A percentile compares a stretch with the other conserved stretches of the same genome.
These are phyloP conservation scores for Aramus guarauna DNA, from an alignment of 2,113 vertebrate species.

Conservation along the genomic window DNA sequence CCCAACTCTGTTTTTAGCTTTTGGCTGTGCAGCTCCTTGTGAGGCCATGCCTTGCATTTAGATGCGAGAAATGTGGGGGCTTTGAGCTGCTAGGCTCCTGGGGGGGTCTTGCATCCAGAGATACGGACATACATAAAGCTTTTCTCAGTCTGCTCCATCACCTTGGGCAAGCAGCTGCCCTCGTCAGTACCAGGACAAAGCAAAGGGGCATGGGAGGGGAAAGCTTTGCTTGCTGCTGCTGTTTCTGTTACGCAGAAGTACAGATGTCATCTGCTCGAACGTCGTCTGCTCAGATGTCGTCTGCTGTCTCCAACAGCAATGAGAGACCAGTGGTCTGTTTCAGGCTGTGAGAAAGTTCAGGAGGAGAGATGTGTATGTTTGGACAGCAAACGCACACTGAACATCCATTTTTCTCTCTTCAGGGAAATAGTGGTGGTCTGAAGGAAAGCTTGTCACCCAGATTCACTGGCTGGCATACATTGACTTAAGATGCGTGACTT, in stretches of 20 bases:
- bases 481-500: neutral
- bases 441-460: neutral
- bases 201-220: neutral
- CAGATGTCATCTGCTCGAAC: neutral
- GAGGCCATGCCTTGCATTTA: neutral
- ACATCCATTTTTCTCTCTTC: neutral
- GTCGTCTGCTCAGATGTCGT: neutral
- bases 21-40: neutral
- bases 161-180: neutral
- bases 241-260: neutral
- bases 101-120: accelerated
- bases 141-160: neutral
- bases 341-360: neutral
- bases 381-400: neutral
- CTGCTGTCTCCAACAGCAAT: neutral
- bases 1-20: neutral
- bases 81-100: neutral
- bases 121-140: neutral
- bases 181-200: accelerated
- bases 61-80: neutral
- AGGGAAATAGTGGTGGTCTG: neutral
- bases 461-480: neutral
- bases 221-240: neutral
- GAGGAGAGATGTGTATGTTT: neutral
- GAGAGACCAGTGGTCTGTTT: neutral